Evolutionary conservation across 1,140 invertebrate genomes (phyloP).

Genomic region (Archivesica marissinica): DNA sequence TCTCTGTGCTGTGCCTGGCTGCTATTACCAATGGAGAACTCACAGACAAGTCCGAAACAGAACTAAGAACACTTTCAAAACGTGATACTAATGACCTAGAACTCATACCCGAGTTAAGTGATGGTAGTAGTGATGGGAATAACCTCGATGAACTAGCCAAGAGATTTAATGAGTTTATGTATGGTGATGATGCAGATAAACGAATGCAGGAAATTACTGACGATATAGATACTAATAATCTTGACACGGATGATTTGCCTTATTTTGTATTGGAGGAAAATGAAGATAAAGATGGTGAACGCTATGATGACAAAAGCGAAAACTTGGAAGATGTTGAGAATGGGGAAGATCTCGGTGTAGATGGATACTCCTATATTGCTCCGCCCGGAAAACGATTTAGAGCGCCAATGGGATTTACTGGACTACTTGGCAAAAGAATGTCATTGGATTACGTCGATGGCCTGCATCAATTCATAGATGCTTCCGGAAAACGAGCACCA

Average conservation of each 20-base stretch:
- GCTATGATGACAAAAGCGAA: neutral
- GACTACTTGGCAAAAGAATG: constrained; percentile 30
- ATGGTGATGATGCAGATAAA: constrained; percentile 10
- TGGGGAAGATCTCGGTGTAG: neutral
- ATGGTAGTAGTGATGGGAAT: neutral
- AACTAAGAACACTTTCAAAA: constrained; percentile 26
- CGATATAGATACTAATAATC: neutral
- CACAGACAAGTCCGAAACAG: constrained; percentile 32
- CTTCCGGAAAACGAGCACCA: constrained; percentile 38
- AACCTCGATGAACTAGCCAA: neutral
- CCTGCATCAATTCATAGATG: constrained; percentile 12
- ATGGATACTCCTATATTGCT: neutral
- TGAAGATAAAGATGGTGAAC: neutral
- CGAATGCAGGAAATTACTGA: neutral
- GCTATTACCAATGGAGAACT: neutral
- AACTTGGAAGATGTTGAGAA: neutral
- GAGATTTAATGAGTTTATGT: neutral
- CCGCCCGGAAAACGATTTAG: constrained; percentile 5
- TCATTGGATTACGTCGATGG: neutral
- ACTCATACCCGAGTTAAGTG: neutral
- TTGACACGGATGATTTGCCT: neutral
- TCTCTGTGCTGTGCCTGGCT: neutral
- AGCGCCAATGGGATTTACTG: constrained; percentile 33
- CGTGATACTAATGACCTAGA: constrained; percentile 3
- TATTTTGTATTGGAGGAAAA: neutral